Evolutionary conservation across 1,140 invertebrate genomes (phyloP), one percentile per base, ranked within the genome.

Genomic region (Protaetia brevitarsis): DNA sequence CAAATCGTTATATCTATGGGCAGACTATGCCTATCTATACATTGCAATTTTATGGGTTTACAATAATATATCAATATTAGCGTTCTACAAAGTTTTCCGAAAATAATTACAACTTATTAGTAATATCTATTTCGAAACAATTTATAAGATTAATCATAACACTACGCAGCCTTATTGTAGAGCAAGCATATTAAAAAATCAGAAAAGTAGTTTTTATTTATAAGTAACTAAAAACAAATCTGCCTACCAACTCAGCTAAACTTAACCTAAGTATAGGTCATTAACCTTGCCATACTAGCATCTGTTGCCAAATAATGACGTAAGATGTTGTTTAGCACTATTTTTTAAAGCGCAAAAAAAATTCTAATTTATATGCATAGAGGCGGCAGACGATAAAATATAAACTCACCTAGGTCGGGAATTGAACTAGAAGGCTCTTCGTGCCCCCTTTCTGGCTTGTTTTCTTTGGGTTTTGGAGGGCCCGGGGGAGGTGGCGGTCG

Each of bases 351-450:
- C 41, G 10, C 11, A 45, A 45, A 5, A 10, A 16, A n/a, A n/a
- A n/a, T n/a, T n/a, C n/a, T n/a, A n/a, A n/a, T n/a, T n/a, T n/a
- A n/a, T n/a, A n/a, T n/a, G n/a, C n/a, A n/a, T n/a, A n/a, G n/a
- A n/a, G n/a, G n/a, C n/a, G n/a, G 10, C 16, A 37, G 16, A 37
- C n/a, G 41, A 19, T 21, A 45, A 45, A 1, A 58, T 65, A 45
- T 5, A 27, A 51, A 82, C 89, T 88, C 74, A 91, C 90, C 90
- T 82, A 92, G 82, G 85, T 92, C 90, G 61, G 90, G 90, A 78
- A 92, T 91, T 67, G 90, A 92, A 79, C 89, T 91, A 36, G 89
- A 89, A 1, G 89, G 89, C 77, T 92, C 89, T 79, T 92, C 89
- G 77, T 87, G 82, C 41, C 21, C 37, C 23, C 65, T 62, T 56